Base-by-base conservation (phyloP, 1,140 invertebrate genomes). In the Oedothorax gibbosus region DNA sequence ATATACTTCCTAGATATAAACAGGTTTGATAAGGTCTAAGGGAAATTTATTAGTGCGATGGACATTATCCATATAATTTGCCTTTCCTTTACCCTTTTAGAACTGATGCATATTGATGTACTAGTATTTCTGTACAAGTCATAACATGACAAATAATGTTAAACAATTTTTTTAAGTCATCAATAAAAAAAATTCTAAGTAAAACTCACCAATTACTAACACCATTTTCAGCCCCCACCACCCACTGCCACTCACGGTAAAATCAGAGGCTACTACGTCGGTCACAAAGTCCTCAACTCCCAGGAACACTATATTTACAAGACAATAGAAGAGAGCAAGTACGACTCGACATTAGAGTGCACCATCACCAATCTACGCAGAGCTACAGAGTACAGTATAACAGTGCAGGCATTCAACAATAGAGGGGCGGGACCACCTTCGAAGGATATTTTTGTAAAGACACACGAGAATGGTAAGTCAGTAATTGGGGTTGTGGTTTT, bases 391-490 rank as follows among this genome's bases (percentile, higher is more conserved):
- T 90, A 90, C 79, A 86, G 62, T 35, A 77, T 90, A n/a, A 88
- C 89, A 10, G 87, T 90, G 0, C 89, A 90, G 75, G 89, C 88
- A 54, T 90, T 87, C 84, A 90, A 90, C 78, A 85, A 87, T 5
- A 89, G 90, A 71, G 91, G 91, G 7, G 88, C 89, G 12, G 95
- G 95, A 35, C 95, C 95, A 7, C 90, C 94, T 0, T 95, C 94
- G 0, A 93, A 95, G 76, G 93, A 94, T 54, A 91, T 93, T 0
- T 91, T 92, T 0, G 94, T 94, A 0, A 94, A 95, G 88, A 96
- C 95, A 15, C 91, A 95, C 89, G 95, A 95, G 90, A 94, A 95
- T 89, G 94, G 94, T 95, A 89, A 91, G 90, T 87, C 0, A 35
- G 49, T 14, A 3, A 57, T 51, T 35, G 1, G 35, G 1, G 35